Evolutionary conservation across 2,113 vertebrate genomes (phyloP).

Genomic region (Picathartes gymnocephalus): DNA sequence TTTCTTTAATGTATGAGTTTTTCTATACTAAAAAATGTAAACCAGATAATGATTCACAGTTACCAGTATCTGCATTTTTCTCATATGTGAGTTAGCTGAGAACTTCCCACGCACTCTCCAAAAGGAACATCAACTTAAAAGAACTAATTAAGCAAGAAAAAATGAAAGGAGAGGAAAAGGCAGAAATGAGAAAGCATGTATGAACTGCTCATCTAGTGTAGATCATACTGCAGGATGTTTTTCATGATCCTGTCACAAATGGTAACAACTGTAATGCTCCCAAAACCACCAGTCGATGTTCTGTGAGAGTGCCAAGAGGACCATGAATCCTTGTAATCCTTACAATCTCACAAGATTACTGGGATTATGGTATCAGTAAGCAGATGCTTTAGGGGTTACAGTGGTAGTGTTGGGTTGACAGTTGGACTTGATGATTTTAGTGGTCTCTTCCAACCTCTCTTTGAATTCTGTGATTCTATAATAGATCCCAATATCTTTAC

Average conservation of each 20-base stretch:
- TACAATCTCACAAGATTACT: not conserved
- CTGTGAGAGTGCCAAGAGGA: not conserved
- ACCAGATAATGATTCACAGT: not conserved
- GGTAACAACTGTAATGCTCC: not conserved
- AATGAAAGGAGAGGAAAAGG: not conserved
- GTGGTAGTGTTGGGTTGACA: not conserved
- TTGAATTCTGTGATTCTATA: not conserved
- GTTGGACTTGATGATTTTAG: not conserved
- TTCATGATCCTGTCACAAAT: not conserved
- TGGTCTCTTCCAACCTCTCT: not conserved
- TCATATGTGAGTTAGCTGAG: not conserved
- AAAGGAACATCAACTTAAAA: not conserved
- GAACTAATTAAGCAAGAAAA: not conserved
- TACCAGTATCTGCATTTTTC: not conserved
- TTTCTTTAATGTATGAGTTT: not conserved
- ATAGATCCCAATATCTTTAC: not conserved
- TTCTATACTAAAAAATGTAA: not conserved
- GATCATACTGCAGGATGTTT: not conserved
- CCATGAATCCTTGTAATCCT: not conserved
- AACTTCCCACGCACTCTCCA: not conserved
- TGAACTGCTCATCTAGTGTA: not conserved
- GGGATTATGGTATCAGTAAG: not conserved
- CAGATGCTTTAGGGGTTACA: not conserved
- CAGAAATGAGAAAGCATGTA: not conserved
- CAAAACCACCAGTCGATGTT: not conserved